Conservation (phyloP, 2,113 vertebrate species). For the Callipepla squamata region DNA sequence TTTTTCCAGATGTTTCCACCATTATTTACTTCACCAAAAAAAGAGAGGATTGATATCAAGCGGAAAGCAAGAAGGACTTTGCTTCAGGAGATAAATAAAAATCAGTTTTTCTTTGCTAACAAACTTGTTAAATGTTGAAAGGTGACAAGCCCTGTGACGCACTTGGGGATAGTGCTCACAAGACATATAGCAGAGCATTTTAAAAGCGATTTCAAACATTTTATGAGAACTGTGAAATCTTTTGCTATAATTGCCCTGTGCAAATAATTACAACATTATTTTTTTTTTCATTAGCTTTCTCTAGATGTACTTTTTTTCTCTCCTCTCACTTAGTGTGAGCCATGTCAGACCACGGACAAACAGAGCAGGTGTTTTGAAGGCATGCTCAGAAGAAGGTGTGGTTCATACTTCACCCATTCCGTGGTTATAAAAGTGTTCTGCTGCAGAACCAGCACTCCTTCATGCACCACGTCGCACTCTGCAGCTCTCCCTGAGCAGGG, state of each 20-base stretch:
- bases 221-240: constrained; percentile 6
- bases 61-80: constrained; percentile 1
- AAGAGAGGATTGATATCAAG: constrained; percentile 21
- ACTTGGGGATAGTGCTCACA: neutral
- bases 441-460: constrained; percentile 78
- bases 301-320: neutral
- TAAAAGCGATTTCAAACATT: constrained; percentile 37
- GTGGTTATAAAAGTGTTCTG: constrained; percentile 65
- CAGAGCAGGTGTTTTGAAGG: neutral
- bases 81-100: constrained; percentile 42
- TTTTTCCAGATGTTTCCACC: constrained; percentile 27
- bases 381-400: neutral
- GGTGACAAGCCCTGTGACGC: constrained; percentile 27
- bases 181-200: neutral
- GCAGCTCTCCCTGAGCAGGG: neutral
- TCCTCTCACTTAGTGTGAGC: neutral
- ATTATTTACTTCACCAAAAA: constrained; percentile 32
- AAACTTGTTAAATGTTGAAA: constrained; percentile 31
- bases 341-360: neutral
- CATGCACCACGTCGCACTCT: constrained; percentile 47
- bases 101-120: constrained; percentile 50
- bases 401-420: constrained; percentile 80
- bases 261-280: neutral
- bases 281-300: neutral
- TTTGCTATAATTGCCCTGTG: constrained; percentile 14